Evolutionary conservation across 2,797 vertebrate genomes (phyloP), one percentile per base, ranked within the genome.

Genomic region (Hippoglossus hippoglossus): DNA sequence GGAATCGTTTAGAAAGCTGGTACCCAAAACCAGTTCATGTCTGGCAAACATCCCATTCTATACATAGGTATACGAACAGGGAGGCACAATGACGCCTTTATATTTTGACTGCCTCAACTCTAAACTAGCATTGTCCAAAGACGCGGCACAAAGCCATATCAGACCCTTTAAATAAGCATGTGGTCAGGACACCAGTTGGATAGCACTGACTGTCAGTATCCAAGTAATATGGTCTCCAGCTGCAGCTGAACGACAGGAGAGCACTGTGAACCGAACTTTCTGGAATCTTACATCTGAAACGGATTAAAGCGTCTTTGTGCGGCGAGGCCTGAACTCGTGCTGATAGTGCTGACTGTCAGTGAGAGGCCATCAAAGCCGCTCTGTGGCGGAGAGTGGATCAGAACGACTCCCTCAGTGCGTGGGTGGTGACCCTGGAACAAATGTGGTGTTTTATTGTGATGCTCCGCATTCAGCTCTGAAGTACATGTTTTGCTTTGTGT

Each of bases 31-130:
- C 12, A 58, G 31, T 73, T 82, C 69, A 56, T 60, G 34, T 57
- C 34, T 75, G 21, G 16, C 22, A 63, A 60, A 73, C 71, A 76
- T 83, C 68, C 63, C 46, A 16, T 71, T 70, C 87, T 85, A 74
- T 81, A 85, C 71, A 79, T 79, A 89, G 76, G 67, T 78, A 39
- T 61, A 75, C 69, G 75, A 88, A 62, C 49, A 69, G 36, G 39
- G 28, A 62, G 64, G 58, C 36, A 64, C 66, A 55, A 53, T 73
- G 90, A 76, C 57, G 63, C 72, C 68, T 81, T 83, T 72, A 50
- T 90, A 85, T 90, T 92, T 88, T 87, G 89, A 80, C 89, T 88
- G 50, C 50, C 41, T 79, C 65, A 47, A 70, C 64, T 79, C 78
- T 50, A 84, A 86, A 86, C 84, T 46, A 54, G 72, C 83, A 84